A percentile compares a stretch with the other conserved stretches of the same genome.
Conservation (phyloP, 2,888 invertebrate species). For the Dasysyrphus tricinctus region DNA sequence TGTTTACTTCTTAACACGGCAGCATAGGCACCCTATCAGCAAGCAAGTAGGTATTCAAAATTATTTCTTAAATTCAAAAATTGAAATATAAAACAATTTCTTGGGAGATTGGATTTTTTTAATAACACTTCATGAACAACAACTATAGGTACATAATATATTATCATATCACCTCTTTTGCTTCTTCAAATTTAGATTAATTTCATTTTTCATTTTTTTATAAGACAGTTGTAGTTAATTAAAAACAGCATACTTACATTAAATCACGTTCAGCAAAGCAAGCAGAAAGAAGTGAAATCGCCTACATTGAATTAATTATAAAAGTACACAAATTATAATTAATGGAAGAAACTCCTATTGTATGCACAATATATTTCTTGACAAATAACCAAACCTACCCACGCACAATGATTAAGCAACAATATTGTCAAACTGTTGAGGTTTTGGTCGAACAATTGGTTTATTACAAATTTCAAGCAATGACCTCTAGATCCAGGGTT, state of each 20-base stretch:
- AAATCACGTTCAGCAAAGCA: conserved; percentile 29
- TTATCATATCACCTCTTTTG: too few relatives aligned
- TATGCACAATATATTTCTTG: conserved; percentile 34
- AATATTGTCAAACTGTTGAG: conserved; percentile 28
- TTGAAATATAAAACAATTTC: too few relatives aligned
- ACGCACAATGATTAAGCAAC: conserved; percentile 53
- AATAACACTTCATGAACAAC: too few relatives aligned
- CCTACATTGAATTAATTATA: conserved; percentile 48
- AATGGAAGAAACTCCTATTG: conserved; percentile 59
- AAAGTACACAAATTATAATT: conserved; percentile 48
- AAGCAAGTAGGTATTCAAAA: too few relatives aligned
- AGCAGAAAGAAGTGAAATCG: conserved; percentile 47
- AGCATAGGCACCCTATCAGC: too few relatives aligned
- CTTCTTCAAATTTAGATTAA: too few relatives aligned
- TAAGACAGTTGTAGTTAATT: background rate
- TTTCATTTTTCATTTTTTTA: too few relatives aligned
- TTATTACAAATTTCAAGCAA: conserved; percentile 26
- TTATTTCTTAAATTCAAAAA: too few relatives aligned
- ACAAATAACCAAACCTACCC: conserved; percentile 48
- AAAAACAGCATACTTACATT: background rate
- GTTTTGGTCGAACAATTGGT: conserved; percentile 10
- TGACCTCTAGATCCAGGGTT: conserved; percentile 36
- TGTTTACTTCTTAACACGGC: too few relatives aligned
- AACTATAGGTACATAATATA: too few relatives aligned
- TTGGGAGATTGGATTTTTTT: too few relatives aligned